Conservation (phyloP, 2,797 vertebrate species). For the Dallia pectoralis region DNA sequence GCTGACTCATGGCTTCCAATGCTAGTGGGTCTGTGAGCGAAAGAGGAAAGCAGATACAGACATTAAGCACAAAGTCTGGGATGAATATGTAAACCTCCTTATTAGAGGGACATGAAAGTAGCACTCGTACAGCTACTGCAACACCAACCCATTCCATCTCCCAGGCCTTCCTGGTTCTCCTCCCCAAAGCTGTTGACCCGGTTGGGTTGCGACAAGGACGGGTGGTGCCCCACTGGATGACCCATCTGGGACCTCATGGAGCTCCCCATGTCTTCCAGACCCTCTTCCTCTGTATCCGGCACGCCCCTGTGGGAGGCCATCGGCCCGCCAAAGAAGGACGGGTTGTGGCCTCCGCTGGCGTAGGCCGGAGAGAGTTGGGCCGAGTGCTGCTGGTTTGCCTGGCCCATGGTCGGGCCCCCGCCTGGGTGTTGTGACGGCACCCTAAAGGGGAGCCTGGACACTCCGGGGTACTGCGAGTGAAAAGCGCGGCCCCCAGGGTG, state of each 20-base stretch:
- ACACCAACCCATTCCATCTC: constrained; percentile 83
- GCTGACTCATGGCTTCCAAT: constrained; percentile 87
- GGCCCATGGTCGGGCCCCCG: constrained; percentile 47
- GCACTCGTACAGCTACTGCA: not conserved
- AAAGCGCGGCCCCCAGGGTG: constrained; percentile 74
- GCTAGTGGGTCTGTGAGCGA: constrained; percentile 76
- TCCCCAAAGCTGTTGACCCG: constrained; percentile 91
- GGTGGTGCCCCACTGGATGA: constrained; percentile 61
- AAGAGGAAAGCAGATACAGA: not conserved
- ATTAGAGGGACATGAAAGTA: no score
- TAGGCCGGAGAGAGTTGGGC: constrained; percentile 79
- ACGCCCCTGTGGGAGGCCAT: constrained; percentile 80
- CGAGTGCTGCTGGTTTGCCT: constrained; percentile 68
- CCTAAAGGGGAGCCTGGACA: constrained; percentile 84
- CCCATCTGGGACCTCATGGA: constrained; percentile 76
- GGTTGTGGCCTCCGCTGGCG: constrained; percentile 75
- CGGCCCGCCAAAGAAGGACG: constrained; percentile 85
- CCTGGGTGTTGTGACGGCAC: constrained; percentile 76
- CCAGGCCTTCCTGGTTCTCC: constrained; percentile 82
- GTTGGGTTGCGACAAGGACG: constrained; percentile 78
- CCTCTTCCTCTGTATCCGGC: constrained; percentile 81
- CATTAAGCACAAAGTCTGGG: not conserved
- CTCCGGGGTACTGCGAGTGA: constrained; percentile 77
- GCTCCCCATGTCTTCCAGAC: constrained; percentile 78
- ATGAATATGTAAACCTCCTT: no score